phyloP scores from a whole-genome alignment of 2,888 invertebrate species.

The Neoascia interrupta region DNA sequence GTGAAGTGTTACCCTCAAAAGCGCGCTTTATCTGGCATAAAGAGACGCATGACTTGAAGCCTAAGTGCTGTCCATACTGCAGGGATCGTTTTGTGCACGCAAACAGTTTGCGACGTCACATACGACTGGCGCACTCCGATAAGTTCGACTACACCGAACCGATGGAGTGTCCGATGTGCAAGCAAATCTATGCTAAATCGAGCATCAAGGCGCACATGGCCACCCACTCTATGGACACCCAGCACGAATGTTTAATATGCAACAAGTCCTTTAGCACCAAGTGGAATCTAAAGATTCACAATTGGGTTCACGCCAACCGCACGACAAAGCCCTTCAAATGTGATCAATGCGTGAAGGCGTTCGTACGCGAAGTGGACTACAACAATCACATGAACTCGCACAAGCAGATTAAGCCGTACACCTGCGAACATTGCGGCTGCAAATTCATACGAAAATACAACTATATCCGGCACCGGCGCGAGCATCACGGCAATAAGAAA shows the following conservation, averaged over 20 bases:
- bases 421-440: slow-evolving; percentile 94
- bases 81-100: slow-evolving; percentile 92
- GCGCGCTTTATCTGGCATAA: slow-evolving; percentile 92
- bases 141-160: slow-evolving; percentile 85
- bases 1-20: slow-evolving; percentile 89
- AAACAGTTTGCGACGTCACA: slow-evolving; percentile 90
- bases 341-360: slow-evolving; percentile 90
- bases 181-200: slow-evolving; percentile 86
- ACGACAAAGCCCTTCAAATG: slow-evolving; percentile 93
- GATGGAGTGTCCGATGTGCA: slow-evolving; percentile 86
- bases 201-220: slow-evolving; percentile 90
- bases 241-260: slow-evolving; percentile 90
- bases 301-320: slow-evolving; percentile 92
- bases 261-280: slow-evolving; percentile 92
- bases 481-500: slow-evolving; percentile 90
- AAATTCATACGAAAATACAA: slow-evolving; percentile 94
- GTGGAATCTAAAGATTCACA: slow-evolving; percentile 93
- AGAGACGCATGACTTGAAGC: slow-evolving; percentile 90
- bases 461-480: slow-evolving; percentile 90
- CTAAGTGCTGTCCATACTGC: slow-evolving; percentile 91
- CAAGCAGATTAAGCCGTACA: slow-evolving; percentile 89
- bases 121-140: slow-evolving; percentile 89
- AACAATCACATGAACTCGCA: slow-evolving; percentile 92
- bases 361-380: slow-evolving; percentile 89
- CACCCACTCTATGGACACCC: slow-evolving; percentile 87